Base-by-base conservation (phyloP, 2,113 vertebrate species). In the Corythoichthys intestinalis region DNA sequence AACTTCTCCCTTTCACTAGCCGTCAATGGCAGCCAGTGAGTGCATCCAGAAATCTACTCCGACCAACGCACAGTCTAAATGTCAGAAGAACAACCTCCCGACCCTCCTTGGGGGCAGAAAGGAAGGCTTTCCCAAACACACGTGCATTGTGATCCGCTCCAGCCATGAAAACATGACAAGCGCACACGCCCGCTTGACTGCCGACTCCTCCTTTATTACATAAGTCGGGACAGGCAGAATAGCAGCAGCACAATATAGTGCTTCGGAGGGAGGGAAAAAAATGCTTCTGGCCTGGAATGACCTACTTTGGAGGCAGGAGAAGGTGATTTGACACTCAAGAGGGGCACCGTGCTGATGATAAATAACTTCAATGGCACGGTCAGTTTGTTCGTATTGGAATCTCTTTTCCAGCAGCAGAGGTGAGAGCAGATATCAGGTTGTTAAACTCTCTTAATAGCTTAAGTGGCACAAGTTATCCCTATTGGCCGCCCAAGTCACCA, bases 261-360 rank as follows among this genome's bases (percentile, higher is more conserved):
- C 75, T 81, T 73, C 70, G 70, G 78, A 82, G 75, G 61, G 49
- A 71, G 78, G 60, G 66, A 78, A 67, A 80, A 82, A 71, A 75
- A 74, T 78, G 75, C 85, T 87, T 79, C 83, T 92, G 89, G 86
- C 80, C 88, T 84, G 81, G 76, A 82, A 72, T 90, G 92, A 89
- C 92, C 91, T 91, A 92, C 86, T 93, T 92, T 77, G 84, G 74
- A 80, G 87, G 84, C 83, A 86, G 81, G 75, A 65, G 70, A 62
- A 53, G 59, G 79, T 73, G 72, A 82, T 64, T 78, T 79, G 80
- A 69, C 69, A 77, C 79, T 80, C 54, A 52, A 67, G 78, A 67
- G 70, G 79, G 77, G 79, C 80, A 84, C 61, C 69, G 52, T 80
- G 62, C 82, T 77, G 79, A 80, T 66, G 78, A 84, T 68, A 77